Conservation (phyloP, 2,888 invertebrate genomes). For the Pseudoips prasinana region DNA sequence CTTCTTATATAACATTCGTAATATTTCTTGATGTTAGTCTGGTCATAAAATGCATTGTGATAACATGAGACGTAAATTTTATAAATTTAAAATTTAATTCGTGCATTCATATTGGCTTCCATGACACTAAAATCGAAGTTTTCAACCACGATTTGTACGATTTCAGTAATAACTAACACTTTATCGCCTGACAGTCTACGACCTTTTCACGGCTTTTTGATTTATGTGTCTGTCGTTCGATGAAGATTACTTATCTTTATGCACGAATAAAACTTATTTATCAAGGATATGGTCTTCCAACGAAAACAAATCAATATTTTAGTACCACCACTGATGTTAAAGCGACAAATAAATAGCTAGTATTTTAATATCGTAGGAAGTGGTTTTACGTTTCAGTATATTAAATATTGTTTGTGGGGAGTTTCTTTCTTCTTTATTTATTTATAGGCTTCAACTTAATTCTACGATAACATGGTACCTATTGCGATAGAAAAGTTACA, state of each 20-base stretch:
- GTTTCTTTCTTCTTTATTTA: too few relatives aligned
- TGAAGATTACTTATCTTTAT: slow-evolving; percentile 65
- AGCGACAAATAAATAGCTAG: slow-evolving; percentile 21
- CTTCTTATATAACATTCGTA: too few relatives aligned
- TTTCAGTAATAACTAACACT: slow-evolving; percentile 31
- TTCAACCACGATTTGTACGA: slow-evolving; percentile 16
- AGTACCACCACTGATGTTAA: slow-evolving; percentile 28
- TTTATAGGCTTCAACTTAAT: too few relatives aligned
- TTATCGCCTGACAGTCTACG: slow-evolving; percentile 41
- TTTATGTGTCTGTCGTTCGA: slow-evolving; percentile 65
- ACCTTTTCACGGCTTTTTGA: slow-evolving; percentile 72
- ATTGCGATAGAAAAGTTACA: too few relatives aligned
- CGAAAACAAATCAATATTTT: slow-evolving; percentile 44
- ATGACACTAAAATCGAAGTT: slow-evolving; percentile 20
- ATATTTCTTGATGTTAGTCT: slow-evolving; percentile 7
- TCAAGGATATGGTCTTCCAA: slow-evolving; percentile 44
- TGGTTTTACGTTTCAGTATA: too few relatives aligned
- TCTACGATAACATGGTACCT: too few relatives aligned
- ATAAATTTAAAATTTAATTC: slow-evolving; percentile 12
- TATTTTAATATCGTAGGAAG: slow-evolving; percentile 7
- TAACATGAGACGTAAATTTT: slow-evolving; percentile 15
- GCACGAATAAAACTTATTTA: slow-evolving; percentile 61
- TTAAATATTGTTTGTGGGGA: too few relatives aligned
- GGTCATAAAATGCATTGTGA: slow-evolving; percentile 17
- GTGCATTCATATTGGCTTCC: slow-evolving; percentile 17